A percentile compares a stretch with the other conserved stretches of the same genome.
Evolutionary conservation across 2,888 invertebrate genomes (phyloP).

Genomic region (Hyles lineata): DNA sequence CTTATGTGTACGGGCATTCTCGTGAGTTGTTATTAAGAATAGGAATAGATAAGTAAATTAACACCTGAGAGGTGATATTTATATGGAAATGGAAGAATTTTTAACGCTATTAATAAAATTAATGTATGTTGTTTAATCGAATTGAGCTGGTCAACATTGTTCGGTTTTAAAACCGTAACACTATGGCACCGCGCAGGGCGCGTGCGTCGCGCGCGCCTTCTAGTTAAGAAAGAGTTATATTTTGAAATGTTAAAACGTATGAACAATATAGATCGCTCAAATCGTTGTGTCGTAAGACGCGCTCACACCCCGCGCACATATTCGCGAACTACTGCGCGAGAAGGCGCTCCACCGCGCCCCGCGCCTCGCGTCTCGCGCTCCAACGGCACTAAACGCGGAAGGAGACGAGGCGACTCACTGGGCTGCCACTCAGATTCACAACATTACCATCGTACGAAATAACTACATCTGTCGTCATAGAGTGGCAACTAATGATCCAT

Average conservation of each 20-base stretch:
- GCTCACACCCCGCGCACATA: background rate
- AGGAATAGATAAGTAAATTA: slow-evolving; percentile 2
- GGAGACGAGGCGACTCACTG: background rate
- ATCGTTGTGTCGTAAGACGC: slow-evolving; percentile 23
- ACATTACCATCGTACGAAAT: too few species aligned
- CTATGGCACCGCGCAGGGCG: background rate
- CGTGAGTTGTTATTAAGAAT: background rate
- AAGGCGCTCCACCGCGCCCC: background rate
- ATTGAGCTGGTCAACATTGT: background rate
- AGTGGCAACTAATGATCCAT: too few species aligned
- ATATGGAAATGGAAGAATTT: slow-evolving; percentile 7
- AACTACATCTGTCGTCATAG: too few species aligned
- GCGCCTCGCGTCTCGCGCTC: background rate
- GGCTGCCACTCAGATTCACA: background rate
- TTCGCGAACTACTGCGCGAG: background rate
- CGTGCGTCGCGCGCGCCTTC: background rate
- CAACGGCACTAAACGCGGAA: background rate
- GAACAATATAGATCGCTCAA: slow-evolving; percentile 6
- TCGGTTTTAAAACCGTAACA: background rate
- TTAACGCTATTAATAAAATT: slow-evolving; percentile 10
- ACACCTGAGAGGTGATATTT: slow-evolving; percentile 1
- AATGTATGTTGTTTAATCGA: slow-evolving; percentile 9
- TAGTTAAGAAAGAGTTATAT: slow-evolving; percentile 10
- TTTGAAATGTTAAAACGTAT: background rate
- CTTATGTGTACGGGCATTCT: background rate